phyloP scores from a whole-genome alignment of 2,888 invertebrate species.

The Phengaris arion region DNA sequence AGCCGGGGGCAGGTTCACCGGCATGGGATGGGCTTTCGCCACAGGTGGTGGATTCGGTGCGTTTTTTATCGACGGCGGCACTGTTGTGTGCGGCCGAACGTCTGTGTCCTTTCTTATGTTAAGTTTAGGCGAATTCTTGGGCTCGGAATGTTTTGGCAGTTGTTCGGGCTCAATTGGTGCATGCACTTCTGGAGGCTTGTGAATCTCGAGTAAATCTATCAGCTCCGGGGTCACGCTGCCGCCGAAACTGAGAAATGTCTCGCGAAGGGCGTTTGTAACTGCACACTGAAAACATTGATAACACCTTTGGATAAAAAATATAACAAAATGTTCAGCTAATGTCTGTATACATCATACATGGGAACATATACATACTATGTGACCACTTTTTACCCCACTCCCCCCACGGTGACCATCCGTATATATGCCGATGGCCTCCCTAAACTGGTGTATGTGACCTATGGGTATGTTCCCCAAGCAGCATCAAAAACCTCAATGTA shows the following conservation, averaged over 20 bases:
- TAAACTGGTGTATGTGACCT: no score
- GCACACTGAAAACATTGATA: constrained; percentile 55
- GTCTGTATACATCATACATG: no score
- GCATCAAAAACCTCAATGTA: no score
- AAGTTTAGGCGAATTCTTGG: constrained; percentile 47
- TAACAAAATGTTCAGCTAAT: background rate
- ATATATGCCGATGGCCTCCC: no score
- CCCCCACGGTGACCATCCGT: no score
- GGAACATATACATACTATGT: no score
- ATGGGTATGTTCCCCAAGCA: no score
- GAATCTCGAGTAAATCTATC: constrained; percentile 52
- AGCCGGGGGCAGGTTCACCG: constrained; percentile 44
- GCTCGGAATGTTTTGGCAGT: constrained; percentile 48
- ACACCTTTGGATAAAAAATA: constrained; percentile 6
- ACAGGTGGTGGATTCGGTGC: constrained; percentile 46
- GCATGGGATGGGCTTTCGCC: constrained; percentile 51
- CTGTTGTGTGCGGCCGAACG: constrained; percentile 37
- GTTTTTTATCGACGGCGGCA: constrained; percentile 43
- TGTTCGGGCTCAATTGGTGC: constrained; percentile 53
- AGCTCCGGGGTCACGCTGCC: constrained; percentile 62
- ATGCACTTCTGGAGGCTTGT: constrained; percentile 40
- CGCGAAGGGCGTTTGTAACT: constrained; percentile 70
- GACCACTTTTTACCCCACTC: no score
- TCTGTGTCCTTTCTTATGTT: constrained; percentile 46
- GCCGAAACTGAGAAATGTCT: constrained; percentile 71